Conservation (phyloP, 2,888 invertebrate species). For the Aethes cnicana region DNA sequence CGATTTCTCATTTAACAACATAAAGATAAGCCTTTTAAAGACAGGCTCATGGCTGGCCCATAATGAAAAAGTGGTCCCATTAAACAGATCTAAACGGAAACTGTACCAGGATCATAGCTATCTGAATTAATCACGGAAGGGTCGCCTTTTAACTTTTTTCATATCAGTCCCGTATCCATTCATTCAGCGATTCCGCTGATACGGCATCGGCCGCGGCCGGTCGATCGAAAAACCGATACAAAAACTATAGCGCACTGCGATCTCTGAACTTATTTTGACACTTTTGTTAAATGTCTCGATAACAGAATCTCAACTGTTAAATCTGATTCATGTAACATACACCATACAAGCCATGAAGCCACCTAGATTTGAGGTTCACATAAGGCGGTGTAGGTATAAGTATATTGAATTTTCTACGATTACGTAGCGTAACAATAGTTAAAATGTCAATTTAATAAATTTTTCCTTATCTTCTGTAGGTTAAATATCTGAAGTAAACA, state of each 20-base stretch:
- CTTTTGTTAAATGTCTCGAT: slow-evolving; percentile 21
- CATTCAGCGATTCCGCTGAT: slow-evolving; percentile 25
- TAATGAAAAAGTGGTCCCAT: slow-evolving; percentile 38
- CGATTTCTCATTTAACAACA: slow-evolving; percentile 62
- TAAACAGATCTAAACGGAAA: slow-evolving; percentile 41
- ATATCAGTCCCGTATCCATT: slow-evolving; percentile 23
- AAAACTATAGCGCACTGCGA: slow-evolving; percentile 18
- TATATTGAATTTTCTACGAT: too few relatives aligned
- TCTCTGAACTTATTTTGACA: slow-evolving; percentile 7
- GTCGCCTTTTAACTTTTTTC: slow-evolving; percentile 26
- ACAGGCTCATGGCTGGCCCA: slow-evolving; percentile 46
- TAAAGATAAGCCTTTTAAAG: slow-evolving; percentile 65
- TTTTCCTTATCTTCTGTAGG: too few relatives aligned
- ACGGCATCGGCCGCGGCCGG: slow-evolving; percentile 11
- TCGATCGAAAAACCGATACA: slow-evolving; percentile 7
- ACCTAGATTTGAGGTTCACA: too few relatives aligned
- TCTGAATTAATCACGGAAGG: slow-evolving; percentile 30
- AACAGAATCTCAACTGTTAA: neutral
- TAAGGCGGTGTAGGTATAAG: too few relatives aligned
- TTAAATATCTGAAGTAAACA: too few relatives aligned
- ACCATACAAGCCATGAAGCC: too few relatives aligned
- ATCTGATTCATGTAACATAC: too few relatives aligned
- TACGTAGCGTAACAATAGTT: too few relatives aligned
- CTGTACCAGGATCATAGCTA: slow-evolving; percentile 32
- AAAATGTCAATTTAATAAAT: too few relatives aligned